These are phyloP conservation scores for Lepeophtheirus salmonis DNA, from an alignment of 1,140 invertebrate species.

Conservation along the genomic window DNA sequence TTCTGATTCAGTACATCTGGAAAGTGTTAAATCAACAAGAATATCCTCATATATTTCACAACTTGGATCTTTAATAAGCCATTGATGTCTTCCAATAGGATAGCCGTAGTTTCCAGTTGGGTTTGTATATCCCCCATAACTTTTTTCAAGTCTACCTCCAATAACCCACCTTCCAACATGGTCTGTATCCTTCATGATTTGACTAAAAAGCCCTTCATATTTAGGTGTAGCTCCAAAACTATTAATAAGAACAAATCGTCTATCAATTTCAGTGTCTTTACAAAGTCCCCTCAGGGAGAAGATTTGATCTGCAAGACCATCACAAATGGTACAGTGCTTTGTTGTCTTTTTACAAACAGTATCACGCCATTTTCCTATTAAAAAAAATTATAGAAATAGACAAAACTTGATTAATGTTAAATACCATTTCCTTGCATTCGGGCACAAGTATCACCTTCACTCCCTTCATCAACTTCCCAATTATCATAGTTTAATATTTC, in stretches of 20 bases:
- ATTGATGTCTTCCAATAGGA: slow-evolving; percentile 5
- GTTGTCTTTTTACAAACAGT: slow-evolving; percentile 4
- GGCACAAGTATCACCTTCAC: slow-evolving; percentile 4
- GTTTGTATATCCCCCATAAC: neutral
- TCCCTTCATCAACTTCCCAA: slow-evolving; percentile 7
- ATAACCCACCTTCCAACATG: neutral
- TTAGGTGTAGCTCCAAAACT: neutral
- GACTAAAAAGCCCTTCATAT: neutral
- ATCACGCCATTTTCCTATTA: slow-evolving; percentile 1
- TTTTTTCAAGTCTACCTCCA: neutral
- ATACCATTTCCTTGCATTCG: slow-evolving; percentile 9
- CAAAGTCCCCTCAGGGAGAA: slow-evolving; percentile 3
- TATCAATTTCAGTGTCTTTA: neutral
- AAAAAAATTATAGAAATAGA: too few relatives aligned
- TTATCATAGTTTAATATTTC: neutral
- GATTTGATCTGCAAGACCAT: neutral
- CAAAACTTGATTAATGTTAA: neutral
- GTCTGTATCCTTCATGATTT: neutral
- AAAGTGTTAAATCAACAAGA: neutral
- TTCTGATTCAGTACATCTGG: slow-evolving; percentile 11
- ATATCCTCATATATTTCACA: neutral
- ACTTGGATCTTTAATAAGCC: neutral
- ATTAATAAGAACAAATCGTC: neutral
- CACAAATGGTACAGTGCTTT: slow-evolving; percentile 1
- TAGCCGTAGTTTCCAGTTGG: neutral